phyloP scores from a whole-genome alignment of 2,888 invertebrate species.

The Lepeophtheirus nordmannii region DNA sequence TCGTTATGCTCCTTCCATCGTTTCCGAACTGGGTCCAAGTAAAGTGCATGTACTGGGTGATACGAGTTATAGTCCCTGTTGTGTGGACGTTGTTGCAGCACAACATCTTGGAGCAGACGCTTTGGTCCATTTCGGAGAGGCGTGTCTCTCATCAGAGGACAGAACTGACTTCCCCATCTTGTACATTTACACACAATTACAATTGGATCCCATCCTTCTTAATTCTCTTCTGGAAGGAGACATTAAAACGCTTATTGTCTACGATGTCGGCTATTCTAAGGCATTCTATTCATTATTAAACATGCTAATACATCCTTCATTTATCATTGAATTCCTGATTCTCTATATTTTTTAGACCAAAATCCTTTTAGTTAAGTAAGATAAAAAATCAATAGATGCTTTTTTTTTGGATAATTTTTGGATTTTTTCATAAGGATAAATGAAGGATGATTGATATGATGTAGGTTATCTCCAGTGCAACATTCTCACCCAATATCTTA shows the following conservation, averaged over 20 bases:
- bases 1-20: slow-evolving; percentile 49
- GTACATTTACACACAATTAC: slow-evolving; percentile 50
- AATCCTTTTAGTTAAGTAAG: too few relatives aligned
- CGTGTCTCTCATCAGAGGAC: slow-evolving; percentile 60
- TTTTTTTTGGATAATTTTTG: too few relatives aligned
- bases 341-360: too few relatives aligned
- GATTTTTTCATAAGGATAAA: too few relatives aligned
- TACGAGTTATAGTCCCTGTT: slow-evolving; percentile 47
- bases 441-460: too few relatives aligned
- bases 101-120: slow-evolving; percentile 70
- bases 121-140: slow-evolving; percentile 76
- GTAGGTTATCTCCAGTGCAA: too few relatives aligned
- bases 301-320: neutral
- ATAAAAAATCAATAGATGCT: too few relatives aligned
- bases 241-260: slow-evolving; percentile 31
- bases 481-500: too few relatives aligned
- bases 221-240: neutral
- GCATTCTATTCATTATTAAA: slow-evolving; percentile 29
- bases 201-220: slow-evolving; percentile 40
- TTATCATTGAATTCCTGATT: too few relatives aligned
- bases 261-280: slow-evolving; percentile 35
- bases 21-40: slow-evolving; percentile 38
- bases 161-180: slow-evolving; percentile 51
- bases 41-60: slow-evolving; percentile 17
- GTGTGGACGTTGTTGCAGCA: slow-evolving; percentile 74